Base-by-base conservation (phyloP, 2,888 invertebrate species). In the Corythucha ciliata region DNA sequence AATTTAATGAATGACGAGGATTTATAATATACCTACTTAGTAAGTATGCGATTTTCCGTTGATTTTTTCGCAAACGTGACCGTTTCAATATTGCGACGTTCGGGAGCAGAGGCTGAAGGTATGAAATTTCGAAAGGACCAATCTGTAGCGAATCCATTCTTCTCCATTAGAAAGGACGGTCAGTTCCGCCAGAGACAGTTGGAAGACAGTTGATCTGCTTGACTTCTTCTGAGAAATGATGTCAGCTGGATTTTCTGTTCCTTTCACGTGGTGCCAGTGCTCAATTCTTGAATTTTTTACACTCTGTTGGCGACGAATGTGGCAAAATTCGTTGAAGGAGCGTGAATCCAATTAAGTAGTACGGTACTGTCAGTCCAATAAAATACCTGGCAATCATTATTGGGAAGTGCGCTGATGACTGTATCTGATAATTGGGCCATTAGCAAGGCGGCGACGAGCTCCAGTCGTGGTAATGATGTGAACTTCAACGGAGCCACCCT, bases 401-500 rank as follows among this genome's bases (percentile, higher is more conserved):
- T n/a, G n/a, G n/a, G n/a, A n/a, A n/a, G n/a, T n/a, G n/a, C 29
- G n/a, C 4, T 29, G n/a, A 16, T 6, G 2, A 55, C 33, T 8
- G n/a, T 32, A 16, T 48, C 16, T n/a, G 39, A 26, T n/a, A 57
- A 22, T 16, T 54, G 22, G 21, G 56, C 46, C 44, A 56, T 34
- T 6, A 57, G 37, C 16, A 51, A 10, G 10, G 55, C 57, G 44
- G 52, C 55, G 26, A 39, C 41, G 6, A 58, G 49, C 29, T 58
- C 56, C 20, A 58, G 37, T 1, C 54, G 49, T 4, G 56, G 56
- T 5, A 58, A 37, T 12, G 56, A 48, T 2, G 25, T 18, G 24
- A 25, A 26, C 22, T 57, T 58, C 6, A 58, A 16, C 1, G 58
- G 53, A 1, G 56, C 56, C 1, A 57, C 56, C 39, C 46, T 29